Base-by-base conservation (phyloP, 2,113 vertebrate species). In the Puffinus mauretanicus region DNA sequence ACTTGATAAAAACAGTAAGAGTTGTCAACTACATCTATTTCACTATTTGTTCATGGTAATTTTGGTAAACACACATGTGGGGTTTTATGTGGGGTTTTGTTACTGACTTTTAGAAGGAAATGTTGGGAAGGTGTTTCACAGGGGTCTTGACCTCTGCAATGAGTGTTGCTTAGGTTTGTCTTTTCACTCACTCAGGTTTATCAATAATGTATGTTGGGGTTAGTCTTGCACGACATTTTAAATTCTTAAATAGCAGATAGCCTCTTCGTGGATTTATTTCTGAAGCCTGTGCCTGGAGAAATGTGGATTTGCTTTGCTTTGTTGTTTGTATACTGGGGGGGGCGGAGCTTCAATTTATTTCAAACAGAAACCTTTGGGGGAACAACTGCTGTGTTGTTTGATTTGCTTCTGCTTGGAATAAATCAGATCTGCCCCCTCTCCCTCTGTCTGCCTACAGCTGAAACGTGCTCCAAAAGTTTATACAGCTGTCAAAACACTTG, bases 401-500 rank as follows among this genome's bases (percentile, higher is more conserved):
- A 81, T 73, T 86, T 1, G 7, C 36, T 93, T 87, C 80, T 94
- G 83, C 83, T 84, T 94, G 57, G 46, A 88, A 65, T 83, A 84
- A 96, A 75, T 84, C 32, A 30, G 60, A 58, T 79, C 65, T 93
- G 46, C 32, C 51, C 20, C 21, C 20, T 83, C 64, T 94, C 54
- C 51, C 34, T 75, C 27, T 16, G 16, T 26, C 54, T 81, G 71
- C 66, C 44, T 86, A 49, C 80, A 86, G 65, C 76, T 84, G 69
- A 83, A 95, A 92, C 2, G 9, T 34, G 58, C 57, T 96, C 52
- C 16, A 12, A 34, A 93, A 91, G 65, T 84, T 92, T 92, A 49
- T 54, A 49, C 84, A 95, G 73, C 90, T 96, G 86, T 84, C 57
- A 89, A 95, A 94, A 79, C 57, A 67, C 44, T 92, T 61, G 61